A percentile compares a stretch with the other conserved stretches of the same genome.
These are phyloP conservation scores for Azemiops feae DNA, from an alignment of 2,113 vertebrate genomes.

Conservation along the genomic window DNA sequence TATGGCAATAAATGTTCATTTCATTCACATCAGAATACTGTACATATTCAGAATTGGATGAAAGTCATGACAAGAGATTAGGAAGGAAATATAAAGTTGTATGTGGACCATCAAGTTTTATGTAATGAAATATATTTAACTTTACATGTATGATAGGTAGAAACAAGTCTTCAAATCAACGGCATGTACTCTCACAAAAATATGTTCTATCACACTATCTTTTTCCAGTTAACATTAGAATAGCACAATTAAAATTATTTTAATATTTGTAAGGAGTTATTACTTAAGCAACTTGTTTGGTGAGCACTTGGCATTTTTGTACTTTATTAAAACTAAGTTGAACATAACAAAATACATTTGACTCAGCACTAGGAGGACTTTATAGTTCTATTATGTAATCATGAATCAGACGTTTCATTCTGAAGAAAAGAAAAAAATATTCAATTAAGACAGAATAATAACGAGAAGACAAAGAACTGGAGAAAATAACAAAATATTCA, in stretches of 20 bases:
- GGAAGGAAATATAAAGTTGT: constrained; percentile 8
- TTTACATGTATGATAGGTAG: constrained; percentile 30
- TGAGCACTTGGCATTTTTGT: constrained; percentile 1
- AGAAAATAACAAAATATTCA: neutral
- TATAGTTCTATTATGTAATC: neutral
- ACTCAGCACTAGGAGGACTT: neutral
- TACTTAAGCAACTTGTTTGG: neutral
- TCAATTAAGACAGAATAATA: neutral
- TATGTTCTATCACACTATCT: constrained; percentile 46
- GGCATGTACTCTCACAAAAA: constrained; percentile 38
- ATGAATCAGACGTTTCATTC: neutral
- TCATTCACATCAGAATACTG: neutral
- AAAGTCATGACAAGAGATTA: neutral
- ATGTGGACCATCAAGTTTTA: constrained; percentile 22
- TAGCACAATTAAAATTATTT: constrained; percentile 32
- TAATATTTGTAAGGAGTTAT: constrained; percentile 7
- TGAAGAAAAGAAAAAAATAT: neutral
- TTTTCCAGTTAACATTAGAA: constrained; percentile 34
- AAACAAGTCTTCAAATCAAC: constrained; percentile 12
- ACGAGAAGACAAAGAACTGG: neutral
- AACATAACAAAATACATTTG: neutral
- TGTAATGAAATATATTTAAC: constrained; percentile 37
- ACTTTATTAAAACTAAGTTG: constrained; percentile 7
- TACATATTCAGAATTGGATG: neutral
- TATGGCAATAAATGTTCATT: constrained; percentile 17